These are phyloP conservation scores for Gadopsis marmoratus DNA, from an alignment of 2,797 vertebrate species.

Conservation along the genomic window DNA sequence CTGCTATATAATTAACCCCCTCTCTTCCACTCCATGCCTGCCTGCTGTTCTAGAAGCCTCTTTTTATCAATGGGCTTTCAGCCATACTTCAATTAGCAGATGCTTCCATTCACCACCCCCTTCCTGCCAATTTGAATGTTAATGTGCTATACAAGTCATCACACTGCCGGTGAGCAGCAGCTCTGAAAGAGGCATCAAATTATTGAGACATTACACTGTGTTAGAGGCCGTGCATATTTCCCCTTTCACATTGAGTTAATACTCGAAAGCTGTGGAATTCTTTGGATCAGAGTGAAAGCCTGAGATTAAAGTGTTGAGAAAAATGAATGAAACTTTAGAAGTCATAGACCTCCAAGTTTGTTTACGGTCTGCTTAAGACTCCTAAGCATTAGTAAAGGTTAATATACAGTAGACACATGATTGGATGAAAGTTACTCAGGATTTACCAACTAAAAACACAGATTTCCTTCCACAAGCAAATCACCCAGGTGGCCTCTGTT, in stretches of 20 bases:
- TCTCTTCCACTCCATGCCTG: slow-evolving; percentile 69
- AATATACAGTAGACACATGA: slow-evolving; percentile 51
- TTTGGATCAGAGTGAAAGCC: slow-evolving; percentile 76
- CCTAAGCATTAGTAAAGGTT: slow-evolving; percentile 48
- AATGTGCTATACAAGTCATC: slow-evolving; percentile 79
- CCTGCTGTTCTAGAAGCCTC: slow-evolving; percentile 77
- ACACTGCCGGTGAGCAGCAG: slow-evolving; percentile 75
- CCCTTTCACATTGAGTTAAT: slow-evolving; percentile 71
- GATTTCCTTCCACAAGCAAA: slow-evolving; percentile 43
- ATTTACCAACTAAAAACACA: slow-evolving; percentile 20
- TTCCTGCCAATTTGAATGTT: slow-evolving; percentile 87
- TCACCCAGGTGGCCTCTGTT: slow-evolving; percentile 57
- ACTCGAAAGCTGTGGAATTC: slow-evolving; percentile 70
- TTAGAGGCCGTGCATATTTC: slow-evolving; percentile 71
- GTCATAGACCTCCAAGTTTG: slow-evolving; percentile 33
- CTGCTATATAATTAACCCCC: slow-evolving; percentile 81
- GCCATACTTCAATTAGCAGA: slow-evolving; percentile 85
- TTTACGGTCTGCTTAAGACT: slow-evolving; percentile 41
- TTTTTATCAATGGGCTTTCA: slow-evolving; percentile 86
- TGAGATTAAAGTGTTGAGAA: slow-evolving; percentile 65
- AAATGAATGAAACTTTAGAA: slow-evolving; percentile 58
- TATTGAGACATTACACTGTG: slow-evolving; percentile 73
- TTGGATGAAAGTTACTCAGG: slow-evolving; percentile 52
- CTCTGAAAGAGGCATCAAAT: slow-evolving; percentile 80
- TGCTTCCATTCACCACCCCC: slow-evolving; percentile 85